Base-by-base conservation (phyloP, 2,888 invertebrate species). In the Meloe dianella region DNA sequence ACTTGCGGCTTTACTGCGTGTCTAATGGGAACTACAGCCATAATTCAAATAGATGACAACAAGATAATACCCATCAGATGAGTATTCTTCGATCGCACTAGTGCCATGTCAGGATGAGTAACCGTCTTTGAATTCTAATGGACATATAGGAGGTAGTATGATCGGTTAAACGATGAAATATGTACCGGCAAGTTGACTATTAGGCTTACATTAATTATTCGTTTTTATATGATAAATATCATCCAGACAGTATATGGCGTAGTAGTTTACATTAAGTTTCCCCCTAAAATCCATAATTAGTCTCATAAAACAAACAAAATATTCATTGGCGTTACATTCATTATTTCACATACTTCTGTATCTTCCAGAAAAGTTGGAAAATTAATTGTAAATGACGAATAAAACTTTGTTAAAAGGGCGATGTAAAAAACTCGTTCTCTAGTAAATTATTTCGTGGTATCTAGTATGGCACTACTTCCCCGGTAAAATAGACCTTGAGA, bases 21-120 rank as follows among this genome's bases (percentile, higher is more conserved):
- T 24, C 64, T 67, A 61, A 64, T 65, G 62, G 67, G 61, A 67
- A 67, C 61, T 64, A 57, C 56, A 62, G 65, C 68, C 64, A 68
- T 68, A 68, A 68, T 65, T 68, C 68, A 68, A 60, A 59, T 59
- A 56, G 65, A 62, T 68, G 68, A 68, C 68, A 68, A 62, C 64
- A 58, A 63, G 68, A 68, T 68, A 65, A 65, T 68, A 65, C 68
- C 54, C 65, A n/a, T 65, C 68, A 65, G 63, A 68, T 68, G 63
- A 63, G 68, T 65, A 62, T 68, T 65, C 54, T 54, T 65, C 65
- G 67, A 67, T 60, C 51, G 59, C 24, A 38, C 35, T 59, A 35
- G 59, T 54, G 24, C 24, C 54, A 54, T 54, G 59, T 38, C 61
- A 59, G 61, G 63, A 67, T 63, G 59, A 67, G 66, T 61, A 63